Base-by-base conservation (phyloP, 2,888 invertebrate genomes). In the Lucinisca nassula region DNA sequence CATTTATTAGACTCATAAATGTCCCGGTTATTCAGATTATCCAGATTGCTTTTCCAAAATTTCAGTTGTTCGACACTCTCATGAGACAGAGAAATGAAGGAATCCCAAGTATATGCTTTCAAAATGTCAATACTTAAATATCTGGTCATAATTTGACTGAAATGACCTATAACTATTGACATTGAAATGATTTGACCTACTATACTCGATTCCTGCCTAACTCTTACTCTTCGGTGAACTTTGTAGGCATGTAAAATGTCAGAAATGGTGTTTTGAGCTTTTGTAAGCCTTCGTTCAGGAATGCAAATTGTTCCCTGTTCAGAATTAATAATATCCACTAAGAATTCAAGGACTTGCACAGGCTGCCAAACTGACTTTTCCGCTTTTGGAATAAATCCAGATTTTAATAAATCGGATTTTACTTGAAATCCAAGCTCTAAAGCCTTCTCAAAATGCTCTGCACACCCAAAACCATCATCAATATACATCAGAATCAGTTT, bases 391-490 rank as follows among this genome's bases (percentile, higher is more conserved):
- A 51, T 21, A 51, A 51, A 51, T 51, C 51, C 8, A n/a, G n/a
- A n/a, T n/a, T n/a, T n/a, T n/a, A n/a, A n/a, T n/a, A n/a, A n/a
- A n/a, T n/a, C n/a, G n/a, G 51, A 14, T 51, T 51, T 51, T 51
- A 51, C 51, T 51, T 51, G 14, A 51, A 10, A 21, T 51, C 51
- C 51, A 51, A 51, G 40, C 24, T 78, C 73, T 4, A 73, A 1
- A 58, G 78, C 78, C 24, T 51, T 75, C 40, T 35, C 73, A 79
- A 70, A 72, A 21, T 27, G 17, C 10, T 76, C 8, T 35, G 0
- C 37, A 70, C 78, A 88, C 49, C 27, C 88, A 45, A 88, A 74
- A 40, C 86, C 86, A 40, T 88, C 88, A 61, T 88, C 89, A 27
- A 85, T 32, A 55, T 85, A 88, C 86, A 88, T 86, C 35, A 85